Base-by-base conservation (phyloP, 2,888 invertebrate species). In the Rotaria macrura region DNA sequence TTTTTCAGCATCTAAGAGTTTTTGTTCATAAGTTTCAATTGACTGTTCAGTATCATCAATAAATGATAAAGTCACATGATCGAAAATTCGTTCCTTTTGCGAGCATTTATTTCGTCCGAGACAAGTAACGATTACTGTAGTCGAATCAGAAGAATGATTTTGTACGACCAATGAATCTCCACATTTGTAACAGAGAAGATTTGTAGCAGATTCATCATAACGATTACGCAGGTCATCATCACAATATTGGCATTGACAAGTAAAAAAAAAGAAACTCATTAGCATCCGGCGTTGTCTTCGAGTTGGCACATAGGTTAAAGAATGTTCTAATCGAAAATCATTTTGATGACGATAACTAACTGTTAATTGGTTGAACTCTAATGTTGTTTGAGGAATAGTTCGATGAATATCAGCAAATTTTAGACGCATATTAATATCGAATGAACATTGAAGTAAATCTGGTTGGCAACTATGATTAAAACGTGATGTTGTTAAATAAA, bases 391-490 rank as follows among this genome's bases (percentile, higher is more conserved):
- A 65, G 65, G 65, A 65, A 65, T 29, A 29, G 10, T 65, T 10
- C 6, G 10, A 65, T 34, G 10, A n/a, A 4, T 12, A 65, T 65
- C 34, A 10, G 29, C 2, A 29, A 65, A 29, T 65, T 65, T 65
- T 34, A 65, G 34, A 65, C 65, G 65, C 65, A 65, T 65, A 65
- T 65, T 65, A 34, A 65, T 34, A 65, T 65, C 65, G 34, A 34
- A 65, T 34, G 65, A 65, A 65, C 65, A 65, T 65, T 65, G 65
- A 14, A 65, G 34, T 65, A 65, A n/a, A 65, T 65, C 65, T 17
- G 65, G 65, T 34, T 65, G 65, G 34, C 65, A 65, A 65, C 65
- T 65, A 34, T 65, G 65, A 65, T 65, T 65, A 65, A 65, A 65
- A 34, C 65, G 17, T 65, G 65, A 65, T 65, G 34, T 34, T 65